Percentiles rank a stretch among this genome's conserved stretches.
Evolutionary conservation across 2,888 invertebrate genomes (phyloP).

Genomic region (Ernsta delagoae): DNA sequence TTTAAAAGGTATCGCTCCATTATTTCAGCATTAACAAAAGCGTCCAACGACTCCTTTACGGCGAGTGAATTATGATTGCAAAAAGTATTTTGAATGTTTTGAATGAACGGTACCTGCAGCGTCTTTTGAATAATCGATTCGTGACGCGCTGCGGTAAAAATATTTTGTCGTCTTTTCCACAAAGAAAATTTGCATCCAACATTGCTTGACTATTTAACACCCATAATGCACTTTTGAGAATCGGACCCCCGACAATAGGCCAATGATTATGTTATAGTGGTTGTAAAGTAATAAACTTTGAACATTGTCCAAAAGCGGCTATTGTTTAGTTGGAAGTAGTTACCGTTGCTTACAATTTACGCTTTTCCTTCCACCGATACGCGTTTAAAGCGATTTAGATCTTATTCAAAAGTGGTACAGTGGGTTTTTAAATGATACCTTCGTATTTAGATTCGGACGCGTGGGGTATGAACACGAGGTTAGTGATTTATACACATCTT

Average conservation of each 20-base stretch:
- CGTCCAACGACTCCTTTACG: conserved; percentile 18
- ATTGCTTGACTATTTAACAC: conserved; percentile 62
- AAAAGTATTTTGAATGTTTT: conserved; percentile 46
- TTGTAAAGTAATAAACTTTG: conserved; percentile 71
- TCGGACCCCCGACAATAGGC: conserved; percentile 61
- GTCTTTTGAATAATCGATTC: conserved; percentile 63
- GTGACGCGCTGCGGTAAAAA: conserved; percentile 75
- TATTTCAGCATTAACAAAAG: conserved; percentile 1
- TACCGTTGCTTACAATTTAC: conserved; percentile 54
- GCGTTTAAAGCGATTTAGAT: conserved; percentile 32
- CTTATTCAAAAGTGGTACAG: conserved; percentile 49
- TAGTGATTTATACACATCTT: conserved; percentile 81
- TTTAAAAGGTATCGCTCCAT: conserved; percentile 3
- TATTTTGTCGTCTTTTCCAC: conserved; percentile 73
- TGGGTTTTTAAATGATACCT: conserved; percentile 23
- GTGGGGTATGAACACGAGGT: conserved; percentile 66
- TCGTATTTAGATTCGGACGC: conserved; percentile 53
- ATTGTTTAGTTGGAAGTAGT: conserved; percentile 80
- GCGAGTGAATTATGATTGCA: conserved; percentile 39
- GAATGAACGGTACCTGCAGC: conserved; percentile 44
- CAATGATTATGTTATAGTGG: conserved; percentile 73
- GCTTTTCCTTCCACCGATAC: conserved; percentile 23
- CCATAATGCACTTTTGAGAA: conserved; percentile 73
- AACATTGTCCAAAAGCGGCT: conserved; percentile 67
- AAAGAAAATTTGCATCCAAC: conserved; percentile 59